Base-by-base conservation (phyloP, 1,140 invertebrate genomes). In the Papilio xuthus region DNA sequence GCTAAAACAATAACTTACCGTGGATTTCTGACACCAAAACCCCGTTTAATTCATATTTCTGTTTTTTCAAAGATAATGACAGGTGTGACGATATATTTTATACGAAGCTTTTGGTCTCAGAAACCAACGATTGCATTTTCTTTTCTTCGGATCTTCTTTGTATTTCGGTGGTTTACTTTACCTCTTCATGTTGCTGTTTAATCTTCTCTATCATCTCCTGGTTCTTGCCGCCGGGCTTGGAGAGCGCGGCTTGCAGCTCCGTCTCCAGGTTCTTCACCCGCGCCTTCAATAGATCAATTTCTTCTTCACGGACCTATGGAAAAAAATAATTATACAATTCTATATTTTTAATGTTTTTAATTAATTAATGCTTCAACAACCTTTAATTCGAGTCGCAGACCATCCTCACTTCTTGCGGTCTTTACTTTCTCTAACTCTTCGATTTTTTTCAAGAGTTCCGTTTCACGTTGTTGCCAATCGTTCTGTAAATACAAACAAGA, bases 171-270 rank as follows among this genome's bases (percentile, higher is more conserved):
- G 9, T 47, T 37, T 37, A 37, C 15, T n/a, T 78, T 75, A 94
- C 94, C 87, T 94, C 94, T 78, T 94, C 94, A 53, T 94, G 94
- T 67, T 94, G 94, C 67, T 90, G 89, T 75, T 94, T 94, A 50
- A 94, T 94, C 69, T 91, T 94, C 41, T 92, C 88, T 23, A 94
- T 93, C 80, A 94, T 90, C 76, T 94, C 94, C 10, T 94, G 91
- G 78, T 94, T 94, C 85, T 94, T 94, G 0, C 87, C 90, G n/a
- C 89, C 88, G 0, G 94, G 94, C 79, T 94, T 94, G 0, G 89
- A 91, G 23, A 94, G 77, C 13, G 92, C 93, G 0, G 93, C 93
- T 69, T 91, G 91, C 72, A 94, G 80, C 77, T 94, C 92, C 20
- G 92, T 94, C 85, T 94, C 93, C 71, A 94, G 79, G 75, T 90